Percentiles rank a stretch among this genome's conserved stretches.
phyloP scores from a whole-genome alignment of 2,888 invertebrate genomes.

The Epinotia bilunana region DNA sequence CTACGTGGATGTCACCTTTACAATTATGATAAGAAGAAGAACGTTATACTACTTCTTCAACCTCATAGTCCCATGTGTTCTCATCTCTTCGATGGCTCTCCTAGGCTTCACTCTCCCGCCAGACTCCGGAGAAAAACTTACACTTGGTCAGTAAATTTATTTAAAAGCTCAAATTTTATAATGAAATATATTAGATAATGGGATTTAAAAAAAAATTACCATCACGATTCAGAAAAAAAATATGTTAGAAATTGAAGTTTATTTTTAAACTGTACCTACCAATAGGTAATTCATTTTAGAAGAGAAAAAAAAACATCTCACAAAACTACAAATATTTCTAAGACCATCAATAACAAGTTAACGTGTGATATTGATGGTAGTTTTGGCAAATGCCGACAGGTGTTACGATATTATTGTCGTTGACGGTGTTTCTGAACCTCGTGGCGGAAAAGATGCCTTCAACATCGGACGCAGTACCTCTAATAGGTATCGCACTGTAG shows the following conservation, averaged over 20 bases:
- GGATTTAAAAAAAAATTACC: too few relatives aligned
- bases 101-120: conserved; percentile 99
- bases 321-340: background rate
- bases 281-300: background rate
- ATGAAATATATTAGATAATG: background rate
- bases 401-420: conserved; percentile 98
- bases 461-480: conserved; percentile 92
- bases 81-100: conserved; percentile 99
- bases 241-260: background rate
- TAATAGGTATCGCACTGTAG: conserved; percentile 87
- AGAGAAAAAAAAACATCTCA: background rate
- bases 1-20: conserved; percentile 98
- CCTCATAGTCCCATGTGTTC: conserved; percentile 99
- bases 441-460: conserved; percentile 98
- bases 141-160: conserved; percentile 89
- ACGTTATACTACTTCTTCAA: conserved; percentile 99
- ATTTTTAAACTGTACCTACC: background rate
- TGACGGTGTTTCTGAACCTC: conserved; percentile 99
- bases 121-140: conserved; percentile 98
- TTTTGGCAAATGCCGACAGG: conserved; percentile 87
- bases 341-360: background rate
- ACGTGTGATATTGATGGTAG: conserved; percentile 38
- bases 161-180: background rate
- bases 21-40: conserved; percentile 97
- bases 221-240: too few relatives aligned